Conservation (phyloP, 2,113 vertebrate genomes). For the Carlito syrichta region DNA sequence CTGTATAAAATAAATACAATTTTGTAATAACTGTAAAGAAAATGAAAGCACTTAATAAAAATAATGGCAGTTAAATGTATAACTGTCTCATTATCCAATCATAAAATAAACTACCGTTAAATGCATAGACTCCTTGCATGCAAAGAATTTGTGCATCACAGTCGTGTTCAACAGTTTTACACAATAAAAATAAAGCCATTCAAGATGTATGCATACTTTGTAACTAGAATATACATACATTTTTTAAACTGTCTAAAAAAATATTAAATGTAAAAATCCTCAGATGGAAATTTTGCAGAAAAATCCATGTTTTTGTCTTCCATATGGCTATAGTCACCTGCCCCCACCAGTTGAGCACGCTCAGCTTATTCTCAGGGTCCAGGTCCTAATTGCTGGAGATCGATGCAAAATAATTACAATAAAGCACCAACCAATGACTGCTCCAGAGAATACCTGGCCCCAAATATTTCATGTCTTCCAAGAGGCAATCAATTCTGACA, state of each 20-base stretch:
- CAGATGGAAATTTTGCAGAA: conserved; percentile 77
- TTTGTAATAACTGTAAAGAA: conserved; percentile 55
- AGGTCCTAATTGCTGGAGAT: conserved; percentile 43
- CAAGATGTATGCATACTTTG: conserved; percentile 54
- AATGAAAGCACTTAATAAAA: conserved; percentile 69
- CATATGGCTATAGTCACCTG: conserved; percentile 71
- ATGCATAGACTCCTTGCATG: conserved; percentile 67
- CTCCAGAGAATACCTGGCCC: conserved; percentile 7
- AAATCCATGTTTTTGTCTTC: conserved; percentile 74
- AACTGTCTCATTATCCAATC: conserved; percentile 63
- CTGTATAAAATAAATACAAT: conserved; percentile 65
- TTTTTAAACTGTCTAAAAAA: conserved; percentile 66
- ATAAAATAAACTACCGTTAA: conserved; percentile 69
- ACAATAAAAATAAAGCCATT: conserved; percentile 73
- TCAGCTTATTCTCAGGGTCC: conserved; percentile 29
- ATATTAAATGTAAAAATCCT: conserved; percentile 76
- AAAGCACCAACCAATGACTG: conserved; percentile 16
- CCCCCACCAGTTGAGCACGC: conserved; percentile 62
- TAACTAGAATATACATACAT: conserved; percentile 55
- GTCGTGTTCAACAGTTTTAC: conserved; percentile 65
- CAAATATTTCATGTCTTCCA: background rate
- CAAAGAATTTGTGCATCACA: conserved; percentile 55
- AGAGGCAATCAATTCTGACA: background rate
- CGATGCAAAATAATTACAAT: conserved; percentile 26
- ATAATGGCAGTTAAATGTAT: conserved; percentile 57